Conservation (phyloP, 2,797 vertebrate genomes). For the Syngnathus rostellatus region DNA sequence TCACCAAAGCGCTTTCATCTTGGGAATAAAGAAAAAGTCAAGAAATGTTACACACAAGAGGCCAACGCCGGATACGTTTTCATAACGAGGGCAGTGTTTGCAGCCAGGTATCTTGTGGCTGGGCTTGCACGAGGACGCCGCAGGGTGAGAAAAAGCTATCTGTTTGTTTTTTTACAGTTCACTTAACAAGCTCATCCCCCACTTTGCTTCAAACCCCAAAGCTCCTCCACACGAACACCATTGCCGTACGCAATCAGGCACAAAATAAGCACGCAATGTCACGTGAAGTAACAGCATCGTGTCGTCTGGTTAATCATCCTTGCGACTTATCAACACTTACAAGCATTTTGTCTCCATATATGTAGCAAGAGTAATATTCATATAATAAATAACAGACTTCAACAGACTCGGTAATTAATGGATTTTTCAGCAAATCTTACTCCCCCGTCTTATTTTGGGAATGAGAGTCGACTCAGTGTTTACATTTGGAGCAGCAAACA, state of each 20-base stretch:
- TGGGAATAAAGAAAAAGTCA: slow-evolving; percentile 20
- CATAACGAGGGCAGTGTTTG: slow-evolving; percentile 17
- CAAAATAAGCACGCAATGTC: slow-evolving; percentile 10
- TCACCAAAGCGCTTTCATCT: slow-evolving; percentile 96
- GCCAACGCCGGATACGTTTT: slow-evolving; percentile 12
- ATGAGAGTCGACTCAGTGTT: slow-evolving; percentile 10
- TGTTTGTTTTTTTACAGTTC: slow-evolving; percentile 45
- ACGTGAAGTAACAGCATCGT: neutral
- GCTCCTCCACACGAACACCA: slow-evolving; percentile 19
- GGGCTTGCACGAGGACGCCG: slow-evolving; percentile 34
- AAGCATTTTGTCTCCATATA: neutral
- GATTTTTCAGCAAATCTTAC: neutral
- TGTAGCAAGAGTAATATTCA: neutral
- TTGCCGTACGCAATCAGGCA: slow-evolving; percentile 32
- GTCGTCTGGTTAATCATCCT: neutral
- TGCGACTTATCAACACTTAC: neutral
- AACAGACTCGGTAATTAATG: neutral
- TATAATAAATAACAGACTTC: too few relatives aligned
- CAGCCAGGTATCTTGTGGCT: slow-evolving; percentile 24
- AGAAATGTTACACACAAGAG: slow-evolving; percentile 9
- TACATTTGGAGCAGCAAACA: slow-evolving; percentile 12
- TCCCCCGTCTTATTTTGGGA: slow-evolving; percentile 1
- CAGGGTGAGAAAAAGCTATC: slow-evolving; percentile 41
- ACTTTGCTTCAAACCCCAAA: slow-evolving; percentile 30
- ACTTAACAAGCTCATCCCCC: slow-evolving; percentile 35